A percentile compares a stretch with the other conserved stretches of the same genome.
Conservation (phyloP, 2,888 invertebrate species). For the Parnassius glacialis region DNA sequence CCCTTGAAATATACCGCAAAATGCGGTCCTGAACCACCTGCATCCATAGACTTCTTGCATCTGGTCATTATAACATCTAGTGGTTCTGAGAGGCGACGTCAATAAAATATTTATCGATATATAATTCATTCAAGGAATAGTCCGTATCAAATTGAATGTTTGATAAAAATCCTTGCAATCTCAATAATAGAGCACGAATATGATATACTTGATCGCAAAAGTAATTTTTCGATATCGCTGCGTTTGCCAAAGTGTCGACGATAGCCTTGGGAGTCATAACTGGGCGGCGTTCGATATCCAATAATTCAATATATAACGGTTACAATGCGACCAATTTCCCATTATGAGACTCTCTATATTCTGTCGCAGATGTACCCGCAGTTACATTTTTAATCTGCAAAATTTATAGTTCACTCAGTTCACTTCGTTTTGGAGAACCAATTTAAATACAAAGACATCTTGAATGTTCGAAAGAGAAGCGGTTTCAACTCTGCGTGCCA, state of each 20-base stretch:
- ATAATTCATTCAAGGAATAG: too few species aligned
- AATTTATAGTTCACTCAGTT: conserved; percentile 3
- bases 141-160: too few species aligned
- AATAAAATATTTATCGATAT: too few species aligned
- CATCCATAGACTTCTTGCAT: too few species aligned
- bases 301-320: conserved; percentile 10
- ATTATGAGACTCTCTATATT: conserved; percentile 8
- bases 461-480: too few species aligned
- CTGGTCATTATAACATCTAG: too few species aligned
- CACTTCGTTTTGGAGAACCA: too few species aligned
- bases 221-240: background rate
- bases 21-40: too few species aligned
- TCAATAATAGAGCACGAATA: background rate
- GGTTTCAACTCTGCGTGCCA: too few species aligned
- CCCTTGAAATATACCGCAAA: too few species aligned
- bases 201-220: background rate
- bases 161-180: background rate
- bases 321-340: background rate
- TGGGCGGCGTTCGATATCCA: background rate
- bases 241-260: background rate
- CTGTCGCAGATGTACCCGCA: conserved; percentile 9
- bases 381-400: conserved; percentile 14
- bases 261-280: background rate
- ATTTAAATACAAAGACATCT: too few species aligned
- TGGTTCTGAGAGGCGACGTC: too few species aligned